Evolutionary conservation across 2,113 vertebrate genomes (phyloP), one percentile per base, ranked within the genome.

Genomic region (Aptenodytes forsteri): DNA sequence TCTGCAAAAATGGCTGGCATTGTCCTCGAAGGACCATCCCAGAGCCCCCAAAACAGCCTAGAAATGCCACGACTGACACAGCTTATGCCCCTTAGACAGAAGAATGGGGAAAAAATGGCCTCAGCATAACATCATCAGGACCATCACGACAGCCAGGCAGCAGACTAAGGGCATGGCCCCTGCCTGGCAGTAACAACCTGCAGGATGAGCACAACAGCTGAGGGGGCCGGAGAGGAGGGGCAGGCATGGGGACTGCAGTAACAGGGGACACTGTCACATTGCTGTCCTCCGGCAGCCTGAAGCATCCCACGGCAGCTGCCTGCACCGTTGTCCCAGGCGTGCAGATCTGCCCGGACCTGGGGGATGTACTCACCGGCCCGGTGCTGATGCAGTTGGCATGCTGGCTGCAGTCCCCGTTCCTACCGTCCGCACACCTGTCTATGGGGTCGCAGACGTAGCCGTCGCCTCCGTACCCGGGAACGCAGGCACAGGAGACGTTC

Each of bases 331-430:
- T 44, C 11, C 34, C 42, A 13, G 19, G 29, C 46, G 4, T 0
- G 5, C 4, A 1, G 21, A 1, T 40, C 26, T 42, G 30, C 73
- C 36, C 1, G 0, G 50, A 5, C 6, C 11, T 0, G 3, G 3
- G 46, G 80, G 46, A 13, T 2, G 40, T 6, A 20, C 97, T 95
- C 95, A 97, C 97, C 2, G 97, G 97, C 16, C 97, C 97, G 0
- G 95, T 97, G 95, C 97, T 97, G 96, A 97, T 97, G 97, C 97
- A 97, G 78, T 0, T 44, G 65, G 97, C 97, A 2, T 96, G 95
- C 86, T 94, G 16, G 40, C 97, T 97, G 92, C 97, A 97, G 82
- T 97, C 97, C 46, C 97, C 97, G 0, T 97, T 97, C 83, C 97
- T 90, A 1, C 97, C 97, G 0, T 97, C 95, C 0, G 71, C 88